Conservation (phyloP, 37 sponge, comb jelly and placozoan genomes). For the Chondrilla cf. caribensis region DNA sequence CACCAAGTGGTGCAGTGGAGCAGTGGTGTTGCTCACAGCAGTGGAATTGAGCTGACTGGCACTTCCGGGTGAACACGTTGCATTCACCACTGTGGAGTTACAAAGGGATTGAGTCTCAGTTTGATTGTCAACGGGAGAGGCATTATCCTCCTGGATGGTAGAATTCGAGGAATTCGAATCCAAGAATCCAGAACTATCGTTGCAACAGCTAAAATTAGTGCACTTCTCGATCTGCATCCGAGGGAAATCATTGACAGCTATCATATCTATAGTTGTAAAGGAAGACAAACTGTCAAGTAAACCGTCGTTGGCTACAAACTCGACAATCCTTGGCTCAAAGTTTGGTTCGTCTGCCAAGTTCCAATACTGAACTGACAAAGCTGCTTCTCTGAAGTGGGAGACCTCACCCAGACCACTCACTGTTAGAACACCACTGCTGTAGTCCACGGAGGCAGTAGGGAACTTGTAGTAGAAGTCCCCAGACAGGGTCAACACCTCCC, state of each 20-base stretch:
- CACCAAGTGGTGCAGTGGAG: background rate
- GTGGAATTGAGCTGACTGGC: no score
- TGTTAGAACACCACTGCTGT: slow-evolving; percentile 15
- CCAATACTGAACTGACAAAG: slow-evolving; percentile 49
- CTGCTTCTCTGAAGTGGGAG: slow-evolving; percentile 32
- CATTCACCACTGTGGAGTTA: no score
- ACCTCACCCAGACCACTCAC: slow-evolving; percentile 35
- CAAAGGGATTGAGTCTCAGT: no score
- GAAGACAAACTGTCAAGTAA: slow-evolving; percentile 31
- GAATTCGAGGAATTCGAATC: background rate
- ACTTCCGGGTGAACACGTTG: no score
- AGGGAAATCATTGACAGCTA: slow-evolving; percentile 82
- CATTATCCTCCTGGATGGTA: background rate
- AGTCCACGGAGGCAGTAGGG: background rate
- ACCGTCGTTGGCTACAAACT: slow-evolving; percentile 75
- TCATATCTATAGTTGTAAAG: slow-evolving; percentile 49
- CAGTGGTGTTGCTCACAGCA: background rate
- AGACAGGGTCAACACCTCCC: slow-evolving; percentile 32
- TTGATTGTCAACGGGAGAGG: no score
- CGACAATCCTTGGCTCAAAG: slow-evolving; percentile 39
- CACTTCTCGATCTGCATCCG: slow-evolving; percentile 37
- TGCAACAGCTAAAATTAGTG: no score
- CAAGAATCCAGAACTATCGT: background rate
- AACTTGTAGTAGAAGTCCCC: slow-evolving; percentile 20
- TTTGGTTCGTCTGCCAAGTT: slow-evolving; percentile 69